Evolutionary conservation across 2,797 vertebrate genomes (phyloP).

Genomic region (Melanotaenia trifasciata): DNA sequence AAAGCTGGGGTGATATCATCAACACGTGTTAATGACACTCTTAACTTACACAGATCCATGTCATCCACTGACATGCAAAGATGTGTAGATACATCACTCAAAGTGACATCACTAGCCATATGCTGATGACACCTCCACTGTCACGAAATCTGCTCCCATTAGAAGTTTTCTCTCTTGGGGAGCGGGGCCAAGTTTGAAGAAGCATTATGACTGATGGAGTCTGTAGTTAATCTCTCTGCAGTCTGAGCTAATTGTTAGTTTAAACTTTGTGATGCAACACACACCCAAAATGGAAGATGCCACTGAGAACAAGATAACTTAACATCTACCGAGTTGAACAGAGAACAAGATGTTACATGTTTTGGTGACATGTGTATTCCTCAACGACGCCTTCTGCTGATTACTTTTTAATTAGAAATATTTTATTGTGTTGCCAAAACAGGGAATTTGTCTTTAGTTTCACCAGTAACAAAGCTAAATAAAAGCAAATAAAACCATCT

Average conservation of each 20-base stretch:
- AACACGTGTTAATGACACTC: conserved; percentile 41
- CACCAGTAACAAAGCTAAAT: background rate
- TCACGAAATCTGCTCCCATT: conserved; percentile 39
- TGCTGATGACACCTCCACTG: conserved; percentile 37
- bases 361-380: background rate
- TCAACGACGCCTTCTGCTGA: background rate
- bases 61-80: background rate
- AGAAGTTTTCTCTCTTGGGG: conserved; percentile 31
- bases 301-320: conserved; percentile 18
- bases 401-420: background rate
- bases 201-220: background rate
- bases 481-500: background rate
- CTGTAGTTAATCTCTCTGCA: conserved; percentile 32
- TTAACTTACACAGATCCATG: conserved; percentile 13
- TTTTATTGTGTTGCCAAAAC: background rate
- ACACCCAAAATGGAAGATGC: conserved; percentile 25
- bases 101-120: conserved; percentile 37
- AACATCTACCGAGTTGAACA: background rate
- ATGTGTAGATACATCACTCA: background rate
- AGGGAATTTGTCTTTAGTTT: background rate
- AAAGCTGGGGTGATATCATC: conserved; percentile 54
- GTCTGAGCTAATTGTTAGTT: conserved; percentile 54
- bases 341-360: background rate
- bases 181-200: conserved; percentile 1
- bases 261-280: conserved; percentile 41